phyloP scores from a whole-genome alignment of 2,888 invertebrate species.

The Ganaspis brasiliensis region DNA sequence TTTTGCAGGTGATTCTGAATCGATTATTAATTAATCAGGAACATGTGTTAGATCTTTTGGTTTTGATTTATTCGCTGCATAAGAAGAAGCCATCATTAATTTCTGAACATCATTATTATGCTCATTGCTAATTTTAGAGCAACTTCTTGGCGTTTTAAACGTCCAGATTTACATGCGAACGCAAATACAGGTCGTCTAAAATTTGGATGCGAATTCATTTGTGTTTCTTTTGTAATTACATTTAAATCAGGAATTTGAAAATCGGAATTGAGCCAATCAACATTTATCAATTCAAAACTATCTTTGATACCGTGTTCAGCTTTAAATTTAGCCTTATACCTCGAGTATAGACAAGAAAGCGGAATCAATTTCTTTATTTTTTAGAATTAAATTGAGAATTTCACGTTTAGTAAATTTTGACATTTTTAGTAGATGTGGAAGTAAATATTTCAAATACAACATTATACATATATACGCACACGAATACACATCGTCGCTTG shows the following conservation, averaged over 20 bases:
- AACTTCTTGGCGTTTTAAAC: slow-evolving; percentile 6
- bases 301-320: not conserved
- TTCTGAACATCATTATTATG: slow-evolving; percentile 6
- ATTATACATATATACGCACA: too few relatives aligned
- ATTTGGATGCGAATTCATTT: not conserved
- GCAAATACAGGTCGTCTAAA: not conserved
- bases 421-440: too few relatives aligned
- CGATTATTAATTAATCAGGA: not conserved
- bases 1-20: slow-evolving; percentile 10
- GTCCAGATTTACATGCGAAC: not conserved
- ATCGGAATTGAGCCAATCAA: not conserved
- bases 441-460: too few relatives aligned
- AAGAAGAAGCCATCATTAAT: slow-evolving; percentile 2
- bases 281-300: not conserved
- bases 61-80: slow-evolving; percentile 2
- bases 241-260: not conserved
- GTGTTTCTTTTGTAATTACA: not conserved
- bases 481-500: too few relatives aligned
- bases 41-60: not conserved
- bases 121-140: not conserved
- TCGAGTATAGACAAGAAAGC: not conserved
- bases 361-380: not conserved
- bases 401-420: not conserved
- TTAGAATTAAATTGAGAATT: not conserved
- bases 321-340: not conserved